phyloP scores from a whole-genome alignment of 2,113 vertebrate genomes.

The Microtus richardsoni region DNA sequence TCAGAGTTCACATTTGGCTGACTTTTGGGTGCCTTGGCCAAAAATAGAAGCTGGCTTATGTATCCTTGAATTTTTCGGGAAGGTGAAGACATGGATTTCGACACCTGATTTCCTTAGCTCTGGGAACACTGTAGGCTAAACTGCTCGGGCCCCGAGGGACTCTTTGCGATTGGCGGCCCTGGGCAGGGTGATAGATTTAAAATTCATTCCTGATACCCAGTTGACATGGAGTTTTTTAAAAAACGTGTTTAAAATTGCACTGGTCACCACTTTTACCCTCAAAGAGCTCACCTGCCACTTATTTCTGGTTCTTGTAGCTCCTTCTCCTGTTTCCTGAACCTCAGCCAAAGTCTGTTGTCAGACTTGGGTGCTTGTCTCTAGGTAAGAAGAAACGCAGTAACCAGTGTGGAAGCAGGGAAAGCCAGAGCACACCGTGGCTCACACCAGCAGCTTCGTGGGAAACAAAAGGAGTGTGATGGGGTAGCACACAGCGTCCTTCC shows the following conservation, averaged over 20 bases:
- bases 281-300: slow-evolving; percentile 39
- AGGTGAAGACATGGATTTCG: slow-evolving; percentile 69
- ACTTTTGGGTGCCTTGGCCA: slow-evolving; percentile 58
- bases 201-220: slow-evolving; percentile 74
- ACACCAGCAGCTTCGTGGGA: fast-evolving
- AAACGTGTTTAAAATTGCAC: slow-evolving; percentile 64
- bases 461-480: fast-evolving
- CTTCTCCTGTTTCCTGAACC: not conserved
- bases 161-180: slow-evolving; percentile 71
- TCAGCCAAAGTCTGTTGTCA: not conserved
- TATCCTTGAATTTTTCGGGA: slow-evolving; percentile 69
- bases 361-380: not conserved
- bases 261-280: slow-evolving; percentile 12
- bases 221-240: slow-evolving; percentile 66
- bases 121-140: slow-evolving; percentile 75
- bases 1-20: slow-evolving; percentile 46
- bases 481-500: fast-evolving
- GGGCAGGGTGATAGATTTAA: slow-evolving; percentile 73
- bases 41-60: slow-evolving; percentile 78
- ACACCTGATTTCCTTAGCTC: slow-evolving; percentile 79
- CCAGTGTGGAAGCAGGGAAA: not conserved
- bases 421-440: fast-evolving
- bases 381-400: not conserved
- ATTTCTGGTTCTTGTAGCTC: not conserved
- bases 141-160: slow-evolving; percentile 71